A percentile compares a stretch with the other conserved stretches of the same genome.
Conservation (phyloP, 2,113 vertebrate species). For the Tinamus guttatus region DNA sequence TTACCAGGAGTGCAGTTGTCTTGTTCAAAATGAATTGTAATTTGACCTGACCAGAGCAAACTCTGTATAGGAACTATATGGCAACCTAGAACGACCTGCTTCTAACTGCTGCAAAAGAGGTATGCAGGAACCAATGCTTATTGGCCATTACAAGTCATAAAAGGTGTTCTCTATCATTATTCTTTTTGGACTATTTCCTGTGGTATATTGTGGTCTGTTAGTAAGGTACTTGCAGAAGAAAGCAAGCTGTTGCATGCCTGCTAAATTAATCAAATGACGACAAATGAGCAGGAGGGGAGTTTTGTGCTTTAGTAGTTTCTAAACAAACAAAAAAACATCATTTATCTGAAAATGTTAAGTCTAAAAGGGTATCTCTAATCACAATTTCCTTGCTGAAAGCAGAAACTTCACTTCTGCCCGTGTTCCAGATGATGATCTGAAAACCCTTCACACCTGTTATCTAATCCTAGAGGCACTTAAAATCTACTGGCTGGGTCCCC, state of each 20-base stretch:
- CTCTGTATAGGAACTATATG: neutral
- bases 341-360: neutral
- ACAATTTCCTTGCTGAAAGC: neutral
- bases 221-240: neutral
- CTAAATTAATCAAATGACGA: neutral
- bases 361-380: neutral
- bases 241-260: neutral
- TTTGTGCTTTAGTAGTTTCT: neutral
- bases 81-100: neutral
- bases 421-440: neutral
- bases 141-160: neutral
- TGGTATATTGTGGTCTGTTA: neutral
- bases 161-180: neutral
- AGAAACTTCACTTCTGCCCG: neutral
- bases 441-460: rapidly evolving
- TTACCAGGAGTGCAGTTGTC: neutral
- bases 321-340: neutral
- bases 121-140: neutral
- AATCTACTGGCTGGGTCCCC: neutral
- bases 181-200: neutral
- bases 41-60: neutral
- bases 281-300: neutral
- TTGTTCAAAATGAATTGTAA: neutral
- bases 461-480: neutral
- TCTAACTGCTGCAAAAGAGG: neutral